These are phyloP conservation scores for Psophia crepitans DNA, from an alignment of 2,113 vertebrate species.

Conservation along the genomic window DNA sequence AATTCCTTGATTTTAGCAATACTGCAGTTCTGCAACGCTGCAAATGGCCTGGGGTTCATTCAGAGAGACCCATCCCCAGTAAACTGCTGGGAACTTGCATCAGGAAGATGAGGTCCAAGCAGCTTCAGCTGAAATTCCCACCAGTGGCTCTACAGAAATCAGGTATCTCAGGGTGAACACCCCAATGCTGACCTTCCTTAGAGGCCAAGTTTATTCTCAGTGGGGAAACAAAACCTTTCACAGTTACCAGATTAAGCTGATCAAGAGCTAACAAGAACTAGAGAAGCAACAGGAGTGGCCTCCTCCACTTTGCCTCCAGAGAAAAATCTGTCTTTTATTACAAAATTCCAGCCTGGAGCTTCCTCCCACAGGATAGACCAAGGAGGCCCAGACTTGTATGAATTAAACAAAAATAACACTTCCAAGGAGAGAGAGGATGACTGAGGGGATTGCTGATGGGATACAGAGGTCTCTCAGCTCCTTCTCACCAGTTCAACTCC, in stretches of 20 bases:
- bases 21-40: neutral
- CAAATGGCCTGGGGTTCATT: neutral
- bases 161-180: neutral
- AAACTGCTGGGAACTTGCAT: neutral
- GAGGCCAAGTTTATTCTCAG: neutral
- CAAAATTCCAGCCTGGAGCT: constrained; percentile 49
- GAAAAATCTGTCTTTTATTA: constrained; percentile 60
- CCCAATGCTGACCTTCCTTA: neutral
- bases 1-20: neutral
- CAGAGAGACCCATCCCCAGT: neutral
- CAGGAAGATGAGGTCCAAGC: neutral
- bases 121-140: neutral
- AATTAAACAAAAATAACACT: constrained; percentile 62
- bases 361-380: constrained; percentile 59
- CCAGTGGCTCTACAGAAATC: neutral
- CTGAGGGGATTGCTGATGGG: neutral
- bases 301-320: constrained; percentile 18
- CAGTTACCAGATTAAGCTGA: neutral
- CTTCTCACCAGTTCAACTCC: neutral
- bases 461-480: constrained; percentile 6
- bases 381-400: constrained; percentile 36
- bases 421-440: constrained; percentile 19
- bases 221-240: neutral
- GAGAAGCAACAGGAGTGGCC: neutral
- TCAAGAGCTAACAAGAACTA: constrained; percentile 32